Percentiles rank a stretch among this genome's conserved stretches.
Evolutionary conservation across 2,888 invertebrate species (phyloP).

Genomic region (Papilio elwesi): DNA sequence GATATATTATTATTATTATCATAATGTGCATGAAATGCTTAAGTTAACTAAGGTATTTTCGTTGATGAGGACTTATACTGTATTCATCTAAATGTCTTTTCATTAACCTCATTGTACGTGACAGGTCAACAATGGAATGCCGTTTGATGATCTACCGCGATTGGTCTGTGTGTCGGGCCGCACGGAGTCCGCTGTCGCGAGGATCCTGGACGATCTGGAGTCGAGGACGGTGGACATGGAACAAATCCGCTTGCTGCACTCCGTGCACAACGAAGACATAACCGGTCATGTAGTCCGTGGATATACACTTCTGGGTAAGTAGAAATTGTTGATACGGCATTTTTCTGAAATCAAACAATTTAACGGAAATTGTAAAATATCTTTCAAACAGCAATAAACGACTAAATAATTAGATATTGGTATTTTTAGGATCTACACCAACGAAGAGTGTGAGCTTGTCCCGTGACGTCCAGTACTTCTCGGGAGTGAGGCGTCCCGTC

Average conservation of each 20-base stretch:
- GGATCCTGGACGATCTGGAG: constrained; percentile 86
- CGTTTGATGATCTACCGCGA: constrained; percentile 87
- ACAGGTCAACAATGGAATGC: constrained; percentile 84
- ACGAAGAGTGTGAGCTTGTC: constrained; percentile 66
- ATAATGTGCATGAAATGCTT: no score
- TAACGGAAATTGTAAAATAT: no score
- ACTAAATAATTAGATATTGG: no score
- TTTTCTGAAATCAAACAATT: no score
- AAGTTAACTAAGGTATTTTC: no score
- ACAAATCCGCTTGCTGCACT: constrained; percentile 84
- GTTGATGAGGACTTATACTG: no score
- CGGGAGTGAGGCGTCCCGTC: constrained; percentile 87
- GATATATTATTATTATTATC: no score
- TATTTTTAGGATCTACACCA: constrained; percentile 64
- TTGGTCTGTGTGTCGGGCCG: constrained; percentile 91
- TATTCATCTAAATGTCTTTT: no score
- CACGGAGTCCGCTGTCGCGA: constrained; percentile 89
- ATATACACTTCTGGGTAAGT: constrained; percentile 84
- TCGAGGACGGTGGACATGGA: constrained; percentile 86
- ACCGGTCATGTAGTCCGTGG: constrained; percentile 90
- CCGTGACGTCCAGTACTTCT: constrained; percentile 84
- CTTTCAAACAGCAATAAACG: no score
- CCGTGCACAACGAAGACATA: constrained; percentile 83
- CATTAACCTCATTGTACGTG: no score
- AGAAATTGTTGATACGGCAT: background rate